Conservation (phyloP, 1,140 invertebrate genomes). For the Drosophila nikananu region DNA sequence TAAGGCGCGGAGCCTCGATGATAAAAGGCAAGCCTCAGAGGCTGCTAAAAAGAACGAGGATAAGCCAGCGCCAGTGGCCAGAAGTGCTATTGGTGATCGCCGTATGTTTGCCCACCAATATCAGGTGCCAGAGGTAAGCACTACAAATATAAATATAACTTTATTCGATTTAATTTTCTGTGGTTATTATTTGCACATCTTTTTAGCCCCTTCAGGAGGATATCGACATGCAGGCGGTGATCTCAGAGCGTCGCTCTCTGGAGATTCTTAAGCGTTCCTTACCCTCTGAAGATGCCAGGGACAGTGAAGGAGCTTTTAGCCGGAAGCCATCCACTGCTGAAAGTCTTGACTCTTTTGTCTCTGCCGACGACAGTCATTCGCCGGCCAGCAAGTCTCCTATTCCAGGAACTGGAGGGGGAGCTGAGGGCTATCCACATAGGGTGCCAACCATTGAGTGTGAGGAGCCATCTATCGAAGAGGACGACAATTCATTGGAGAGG, state of each 20-base stretch:
- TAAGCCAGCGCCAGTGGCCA: slow-evolving; percentile 47
- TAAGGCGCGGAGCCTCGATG: slow-evolving; percentile 88
- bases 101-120: slow-evolving; percentile 83
- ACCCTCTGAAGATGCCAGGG: slow-evolving; percentile 79
- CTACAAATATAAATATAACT: not conserved
- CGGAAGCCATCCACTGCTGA: slow-evolving; percentile 87
- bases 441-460: slow-evolving; percentile 84
- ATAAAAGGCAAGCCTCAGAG: slow-evolving; percentile 64
- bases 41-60: slow-evolving; percentile 72
- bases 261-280: slow-evolving; percentile 85
- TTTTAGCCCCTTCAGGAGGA: slow-evolving; percentile 78
- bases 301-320: slow-evolving; percentile 82
- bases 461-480: slow-evolving; percentile 81
- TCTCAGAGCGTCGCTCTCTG: slow-evolving; percentile 87
- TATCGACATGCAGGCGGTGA: slow-evolving; percentile 88
- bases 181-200: not conserved
- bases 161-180: not conserved
- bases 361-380: slow-evolving; percentile 77
- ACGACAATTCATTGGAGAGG: slow-evolving; percentile 71
- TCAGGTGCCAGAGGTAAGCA: slow-evolving; percentile 58
- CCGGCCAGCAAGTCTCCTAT: slow-evolving; percentile 76
- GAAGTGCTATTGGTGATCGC: slow-evolving; percentile 78
- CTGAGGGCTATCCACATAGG: slow-evolving; percentile 71
- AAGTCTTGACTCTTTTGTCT: slow-evolving; percentile 87
- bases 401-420: slow-evolving; percentile 50